Conservation (phyloP, 2,888 invertebrate species). For the Furcula furcula region DNA sequence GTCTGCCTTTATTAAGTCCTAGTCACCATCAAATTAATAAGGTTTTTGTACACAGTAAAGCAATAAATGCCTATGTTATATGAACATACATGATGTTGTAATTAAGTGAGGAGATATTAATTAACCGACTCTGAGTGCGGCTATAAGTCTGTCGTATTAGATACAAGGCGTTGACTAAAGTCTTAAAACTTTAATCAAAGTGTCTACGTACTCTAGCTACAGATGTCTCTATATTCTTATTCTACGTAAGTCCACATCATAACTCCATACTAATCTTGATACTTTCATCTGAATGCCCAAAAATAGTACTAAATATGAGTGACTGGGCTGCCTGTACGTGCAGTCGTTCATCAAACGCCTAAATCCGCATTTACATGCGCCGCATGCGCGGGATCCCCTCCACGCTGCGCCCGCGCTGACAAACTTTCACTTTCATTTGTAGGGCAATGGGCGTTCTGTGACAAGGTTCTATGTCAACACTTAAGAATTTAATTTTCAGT, state of each 20-base stretch:
- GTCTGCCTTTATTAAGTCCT: no score
- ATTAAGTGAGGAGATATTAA: no score
- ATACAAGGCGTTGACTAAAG: no score
- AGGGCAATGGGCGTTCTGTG: slow-evolving; percentile 57
- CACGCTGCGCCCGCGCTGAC: slow-evolving; percentile 39
- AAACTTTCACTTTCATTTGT: slow-evolving; percentile 80
- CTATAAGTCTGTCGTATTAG: no score
- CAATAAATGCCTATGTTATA: no score
- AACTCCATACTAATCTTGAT: slow-evolving; percentile 21
- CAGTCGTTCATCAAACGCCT: slow-evolving; percentile 65
- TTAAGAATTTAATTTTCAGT: slow-evolving; percentile 17
- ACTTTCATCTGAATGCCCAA: slow-evolving; percentile 50
- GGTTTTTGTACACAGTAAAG: no score
- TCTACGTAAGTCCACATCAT: slow-evolving; percentile 2
- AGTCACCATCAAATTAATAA: no score
- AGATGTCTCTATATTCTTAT: background rate
- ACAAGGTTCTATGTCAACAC: slow-evolving; percentile 29
- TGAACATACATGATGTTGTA: no score
- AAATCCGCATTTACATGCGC: slow-evolving; percentile 45
- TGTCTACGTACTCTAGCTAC: no score
- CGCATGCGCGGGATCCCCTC: slow-evolving; percentile 54
- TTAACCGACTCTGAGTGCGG: no score
- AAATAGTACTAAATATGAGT: slow-evolving; percentile 41
- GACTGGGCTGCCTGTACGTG: slow-evolving; percentile 36
- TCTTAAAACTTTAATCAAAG: no score